A percentile compares a stretch with the other conserved stretches of the same genome.
phyloP scores from a whole-genome alignment of 2,113 vertebrate genomes.

The Nansenia antarctica region DNA sequence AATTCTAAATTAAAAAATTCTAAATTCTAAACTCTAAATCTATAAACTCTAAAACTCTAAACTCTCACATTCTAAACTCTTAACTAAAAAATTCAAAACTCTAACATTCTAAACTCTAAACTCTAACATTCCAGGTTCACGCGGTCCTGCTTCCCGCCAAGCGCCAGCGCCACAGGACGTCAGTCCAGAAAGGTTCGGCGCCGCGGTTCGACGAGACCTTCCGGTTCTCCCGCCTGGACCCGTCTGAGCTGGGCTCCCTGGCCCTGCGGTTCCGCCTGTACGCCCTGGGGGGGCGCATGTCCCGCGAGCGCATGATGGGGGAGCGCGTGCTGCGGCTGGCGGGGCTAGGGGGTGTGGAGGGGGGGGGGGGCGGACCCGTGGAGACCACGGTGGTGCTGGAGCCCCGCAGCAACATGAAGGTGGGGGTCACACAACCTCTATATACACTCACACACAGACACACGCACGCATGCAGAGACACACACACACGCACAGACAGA shows the following conservation, averaged over 20 bases:
- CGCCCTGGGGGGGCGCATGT: conserved; percentile 82
- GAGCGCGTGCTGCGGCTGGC: conserved; percentile 85
- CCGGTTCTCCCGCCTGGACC: conserved; percentile 83
- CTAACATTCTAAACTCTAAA: no score
- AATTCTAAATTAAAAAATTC: no score
- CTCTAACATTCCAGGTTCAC: no score
- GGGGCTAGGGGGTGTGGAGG: conserved; percentile 65
- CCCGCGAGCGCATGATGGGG: conserved; percentile 92
- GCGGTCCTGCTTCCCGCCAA: conserved; percentile 88
- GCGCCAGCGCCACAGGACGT: conserved; percentile 88
- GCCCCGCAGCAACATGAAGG: conserved; percentile 88
- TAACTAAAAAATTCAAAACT: no score
- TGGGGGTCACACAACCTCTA: conserved; percentile 57
- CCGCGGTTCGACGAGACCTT: conserved; percentile 88
- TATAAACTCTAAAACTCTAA: no score
- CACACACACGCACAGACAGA: no score
- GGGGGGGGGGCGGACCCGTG: conserved; percentile 61
- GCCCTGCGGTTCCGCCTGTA: conserved; percentile 92
- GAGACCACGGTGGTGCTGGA: conserved; percentile 85
- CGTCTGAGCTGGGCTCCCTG: conserved; percentile 73
- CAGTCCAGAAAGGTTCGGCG: conserved; percentile 80
- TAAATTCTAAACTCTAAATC: no score
- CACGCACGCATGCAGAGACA: no score
- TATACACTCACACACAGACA: background rate
- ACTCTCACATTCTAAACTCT: no score